Base-by-base conservation (phyloP, 1,140 invertebrate species). In the Drosophila orosa region DNA sequence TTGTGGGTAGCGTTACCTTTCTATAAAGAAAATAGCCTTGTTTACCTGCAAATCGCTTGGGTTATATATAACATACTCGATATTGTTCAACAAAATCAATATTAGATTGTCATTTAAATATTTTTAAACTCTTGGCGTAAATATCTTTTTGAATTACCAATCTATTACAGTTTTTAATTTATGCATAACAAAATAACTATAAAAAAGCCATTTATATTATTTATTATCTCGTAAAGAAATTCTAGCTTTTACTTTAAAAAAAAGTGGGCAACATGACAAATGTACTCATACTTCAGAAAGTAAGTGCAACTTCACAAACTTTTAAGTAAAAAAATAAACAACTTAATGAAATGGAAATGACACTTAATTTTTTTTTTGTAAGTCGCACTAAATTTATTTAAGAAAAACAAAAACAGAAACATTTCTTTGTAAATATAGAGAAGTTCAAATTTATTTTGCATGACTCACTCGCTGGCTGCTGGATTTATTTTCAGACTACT, bases 1-100 rank as follows among this genome's bases (percentile, higher is more conserved):
- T 59, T 62, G 55, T 40, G 54, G 6, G 10, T 27, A 54, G 47
- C 19, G 15, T 55, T n/a, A 55, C 4, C 8, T 61, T 61, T 22
- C 3, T 58, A 22, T 22, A 52, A 22, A n/a, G 29, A 33, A 52
- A 52, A 33, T 15, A 22, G 3, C 33, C 4, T 5, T 22, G 7
- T 33, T 52, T 52, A 5, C 48, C 29, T 22, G 48, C 10, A 15
- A 33, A 52, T 52, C 8, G 9, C 0, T 33, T 33, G 29, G 3
- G 5, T 52, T 9, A 50, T 29, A 15, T 33, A 22, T 33, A 22
- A 33, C 1, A 15, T 7, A 33, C 17, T 33, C 0, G 7, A 52
- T 9, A 19, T 33, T 22, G 27, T 33, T 9, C 7, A 22, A 33
- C 7, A 22, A 52, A 52, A 15, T 33, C 48, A 33, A 33, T 52